phyloP scores from a whole-genome alignment of 2,797 vertebrate species.

The Malacoctenus gilli region DNA sequence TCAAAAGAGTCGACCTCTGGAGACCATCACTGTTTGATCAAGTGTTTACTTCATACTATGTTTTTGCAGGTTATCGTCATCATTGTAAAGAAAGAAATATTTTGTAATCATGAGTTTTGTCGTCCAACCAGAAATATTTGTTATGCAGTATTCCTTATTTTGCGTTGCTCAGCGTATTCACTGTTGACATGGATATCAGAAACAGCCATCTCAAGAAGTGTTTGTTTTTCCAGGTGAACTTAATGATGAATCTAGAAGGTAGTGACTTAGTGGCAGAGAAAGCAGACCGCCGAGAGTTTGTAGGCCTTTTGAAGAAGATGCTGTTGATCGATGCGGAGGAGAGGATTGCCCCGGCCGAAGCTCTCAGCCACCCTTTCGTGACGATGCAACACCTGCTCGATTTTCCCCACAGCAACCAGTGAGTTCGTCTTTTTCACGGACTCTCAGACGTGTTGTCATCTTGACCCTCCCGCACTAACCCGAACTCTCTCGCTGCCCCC shows the following conservation, averaged over 20 bases:
- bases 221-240: slow-evolving; percentile 89
- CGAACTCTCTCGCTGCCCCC: slow-evolving; percentile 16
- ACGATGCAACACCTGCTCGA: slow-evolving; percentile 98
- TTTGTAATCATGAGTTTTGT: too few relatives aligned
- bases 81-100: too few relatives aligned
- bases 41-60: too few relatives aligned
- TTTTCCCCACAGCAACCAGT: slow-evolving; percentile 99
- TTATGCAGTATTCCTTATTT: neutral
- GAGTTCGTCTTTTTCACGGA: slow-evolving; percentile 62
- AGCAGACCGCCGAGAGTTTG: slow-evolving; percentile 95
- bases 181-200: neutral
- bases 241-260: slow-evolving; percentile 98
- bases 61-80: too few relatives aligned
- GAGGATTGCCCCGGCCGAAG: slow-evolving; percentile 92
- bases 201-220: neutral
- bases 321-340: slow-evolving; percentile 95
- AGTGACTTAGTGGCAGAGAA: slow-evolving; percentile 96
- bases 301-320: slow-evolving; percentile 97
- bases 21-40: neutral
- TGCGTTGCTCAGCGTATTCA: neutral
- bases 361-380: slow-evolving; percentile 94
- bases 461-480: neutral
- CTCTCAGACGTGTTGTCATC: slow-evolving; percentile 7
- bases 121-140: too few relatives aligned
- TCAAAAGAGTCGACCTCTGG: slow-evolving; percentile 48